phyloP scores from a whole-genome alignment of 2,113 vertebrate species.

The Corythaixoides concolor region DNA sequence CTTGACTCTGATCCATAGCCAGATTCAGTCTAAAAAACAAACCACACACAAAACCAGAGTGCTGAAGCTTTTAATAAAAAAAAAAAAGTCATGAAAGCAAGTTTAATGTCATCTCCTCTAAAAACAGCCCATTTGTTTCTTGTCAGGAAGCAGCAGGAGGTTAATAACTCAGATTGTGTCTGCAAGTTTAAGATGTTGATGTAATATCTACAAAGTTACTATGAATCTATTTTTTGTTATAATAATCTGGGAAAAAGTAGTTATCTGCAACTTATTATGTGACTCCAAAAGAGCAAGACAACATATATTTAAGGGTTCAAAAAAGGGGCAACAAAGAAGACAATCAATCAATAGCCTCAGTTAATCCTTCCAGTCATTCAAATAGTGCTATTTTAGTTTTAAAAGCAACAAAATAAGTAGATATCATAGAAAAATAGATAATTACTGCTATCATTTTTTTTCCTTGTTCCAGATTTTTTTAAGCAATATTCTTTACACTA shows the following conservation, averaged over 20 bases:
- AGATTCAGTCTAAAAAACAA: slow-evolving; percentile 86
- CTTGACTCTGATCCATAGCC: slow-evolving; percentile 97
- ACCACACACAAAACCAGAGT: not conserved
- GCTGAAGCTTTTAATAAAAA: not conserved
- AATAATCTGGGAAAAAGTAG: not conserved
- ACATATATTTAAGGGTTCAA: not conserved
- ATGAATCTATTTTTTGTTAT: not conserved
- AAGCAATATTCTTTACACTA: no score
- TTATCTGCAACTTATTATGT: not conserved
- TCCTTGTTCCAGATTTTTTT: not conserved
- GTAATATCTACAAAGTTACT: not conserved
- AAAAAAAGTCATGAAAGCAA: not conserved
- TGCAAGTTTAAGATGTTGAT: not conserved
- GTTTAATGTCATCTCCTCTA: not conserved
- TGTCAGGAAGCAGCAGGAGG: not conserved
- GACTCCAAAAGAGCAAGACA: not conserved
- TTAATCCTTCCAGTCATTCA: not conserved
- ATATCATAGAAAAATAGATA: not conserved
- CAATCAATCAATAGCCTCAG: not conserved
- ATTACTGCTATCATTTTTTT: not conserved
- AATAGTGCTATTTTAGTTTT: not conserved
- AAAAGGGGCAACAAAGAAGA: not conserved
- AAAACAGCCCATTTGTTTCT: not conserved
- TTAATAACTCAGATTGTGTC: not conserved
- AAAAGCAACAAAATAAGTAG: not conserved